Evolutionary conservation across 2,888 invertebrate genomes (phyloP), one percentile per base, ranked within the genome.

Genomic region (Trichopoda pennipes): DNA sequence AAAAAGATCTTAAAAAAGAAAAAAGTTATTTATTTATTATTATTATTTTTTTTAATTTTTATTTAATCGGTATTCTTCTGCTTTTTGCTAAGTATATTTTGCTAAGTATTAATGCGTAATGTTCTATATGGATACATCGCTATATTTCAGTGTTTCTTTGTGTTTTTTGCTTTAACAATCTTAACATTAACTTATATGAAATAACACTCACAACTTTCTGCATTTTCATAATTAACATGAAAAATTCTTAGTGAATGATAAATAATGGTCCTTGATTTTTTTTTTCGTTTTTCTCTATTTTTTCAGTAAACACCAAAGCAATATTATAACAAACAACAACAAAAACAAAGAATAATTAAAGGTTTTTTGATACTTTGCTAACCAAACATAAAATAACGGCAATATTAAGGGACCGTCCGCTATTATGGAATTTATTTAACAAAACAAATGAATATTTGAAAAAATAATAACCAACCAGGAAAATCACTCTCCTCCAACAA

Each of bases 391-490:
- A 69, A 72, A 72, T 72, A 72, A 28, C 64, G 82, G 74, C 78
- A 82, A 82, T 82, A 82, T 82, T 82, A 82, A 79, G 82, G 82
- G 82, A 82, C 82, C 82, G 82, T 82, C 78, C 78, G 78, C 72
- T 75, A 66, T 78, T 66, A 75, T 70, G 64, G 74, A 49, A 78
- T 61, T 66, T 61, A 61, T 56, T 55, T 17, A 76, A 56, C 19
- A 61, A 61, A 38, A 64, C 16, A 19, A 53, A 35, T 2, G 60
- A 70, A 53, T 32, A 55, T 49, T 42, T 69, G n/a, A 56, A 56
- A 74, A 74, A 69, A 63, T 47, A 76, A 66, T 19, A 38, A 42
- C 23, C 38, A 32, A 68, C 8, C 38, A 66, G 35, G 16, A 38
- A 56, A 28, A 1, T 28, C 47, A 44, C 44, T 7, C 44, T n/a